phyloP scores from a whole-genome alignment of 2,888 invertebrate genomes.

The Thelaira solivaga region DNA sequence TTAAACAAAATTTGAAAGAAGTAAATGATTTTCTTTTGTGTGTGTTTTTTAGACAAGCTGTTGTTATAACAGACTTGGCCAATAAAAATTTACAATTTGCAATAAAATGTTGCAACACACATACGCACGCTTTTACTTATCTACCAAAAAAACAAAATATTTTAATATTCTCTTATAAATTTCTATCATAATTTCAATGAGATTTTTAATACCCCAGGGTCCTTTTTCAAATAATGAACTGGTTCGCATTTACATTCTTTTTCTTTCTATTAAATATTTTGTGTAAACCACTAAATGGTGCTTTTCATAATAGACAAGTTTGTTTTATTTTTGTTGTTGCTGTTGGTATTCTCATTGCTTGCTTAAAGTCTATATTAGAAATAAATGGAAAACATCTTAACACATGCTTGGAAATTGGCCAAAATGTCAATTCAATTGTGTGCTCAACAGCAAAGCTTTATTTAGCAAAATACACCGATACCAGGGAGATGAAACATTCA shows the following conservation, averaged over 20 bases:
- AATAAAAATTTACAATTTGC: conserved; percentile 44
- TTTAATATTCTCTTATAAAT: conserved; percentile 20
- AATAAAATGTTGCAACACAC: not conserved
- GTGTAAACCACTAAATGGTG: conserved; percentile 33
- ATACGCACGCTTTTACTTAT: too few species aligned
- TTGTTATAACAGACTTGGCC: conserved; percentile 28
- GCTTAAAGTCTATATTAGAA: conserved; percentile 10
- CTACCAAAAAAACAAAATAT: not conserved
- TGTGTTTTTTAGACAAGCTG: not conserved
- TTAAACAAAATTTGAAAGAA: conserved; percentile 22
- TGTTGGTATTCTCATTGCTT: not conserved
- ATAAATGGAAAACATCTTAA: conserved; percentile 52
- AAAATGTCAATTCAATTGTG: conserved; percentile 73
- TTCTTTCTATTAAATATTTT: not conserved
- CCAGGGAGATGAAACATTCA: not conserved
- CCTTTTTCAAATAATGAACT: conserved; percentile 53
- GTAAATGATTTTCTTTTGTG: conserved; percentile 16
- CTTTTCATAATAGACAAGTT: conserved; percentile 3
- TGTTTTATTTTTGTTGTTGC: not conserved
- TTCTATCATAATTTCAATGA: conserved; percentile 45
- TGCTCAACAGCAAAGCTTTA: conserved; percentile 31
- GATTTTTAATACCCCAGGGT: conserved; percentile 42
- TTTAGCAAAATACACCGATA: conserved; percentile 5
- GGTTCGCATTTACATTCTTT: not conserved
- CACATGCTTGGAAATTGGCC: conserved; percentile 73